phyloP scores from a whole-genome alignment of 1,140 invertebrate genomes.

The Pectinophora gossypiella region DNA sequence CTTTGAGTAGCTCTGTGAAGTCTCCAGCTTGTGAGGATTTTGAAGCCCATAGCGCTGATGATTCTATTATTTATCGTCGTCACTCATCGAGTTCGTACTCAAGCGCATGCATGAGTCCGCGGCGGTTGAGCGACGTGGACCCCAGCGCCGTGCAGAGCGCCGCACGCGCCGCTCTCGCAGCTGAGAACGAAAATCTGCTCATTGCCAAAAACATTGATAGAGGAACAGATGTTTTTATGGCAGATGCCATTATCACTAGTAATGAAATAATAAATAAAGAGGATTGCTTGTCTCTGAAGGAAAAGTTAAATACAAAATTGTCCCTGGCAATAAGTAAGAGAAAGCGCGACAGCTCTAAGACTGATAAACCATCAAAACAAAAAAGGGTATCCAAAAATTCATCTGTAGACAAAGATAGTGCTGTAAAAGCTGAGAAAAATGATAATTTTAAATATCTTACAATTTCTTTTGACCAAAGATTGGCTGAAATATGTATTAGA shows the following conservation, averaged over 20 bases:
- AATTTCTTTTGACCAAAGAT: slow-evolving; percentile 41
- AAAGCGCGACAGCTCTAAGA: slow-evolving; percentile 48
- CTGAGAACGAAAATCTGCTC: neutral
- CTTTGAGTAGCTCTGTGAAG: slow-evolving; percentile 58
- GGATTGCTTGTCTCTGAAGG: slow-evolving; percentile 62
- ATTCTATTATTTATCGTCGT: slow-evolving; percentile 86
- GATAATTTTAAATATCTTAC: slow-evolving; percentile 43
- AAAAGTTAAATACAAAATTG: slow-evolving; percentile 63
- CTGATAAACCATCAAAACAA: slow-evolving; percentile 52
- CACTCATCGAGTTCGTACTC: slow-evolving; percentile 90
- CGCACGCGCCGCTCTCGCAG: slow-evolving; percentile 2
- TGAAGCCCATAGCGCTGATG: slow-evolving; percentile 79
- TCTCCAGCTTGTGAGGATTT: slow-evolving; percentile 77
- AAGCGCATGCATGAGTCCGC: slow-evolving; percentile 77
- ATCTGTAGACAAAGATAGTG: slow-evolving; percentile 20
- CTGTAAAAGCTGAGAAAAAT: slow-evolving; percentile 16
- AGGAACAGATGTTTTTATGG: slow-evolving; percentile 39
- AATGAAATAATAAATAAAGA: slow-evolving; percentile 57
- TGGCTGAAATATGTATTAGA: slow-evolving; percentile 52
- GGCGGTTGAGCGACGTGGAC: slow-evolving; percentile 62
- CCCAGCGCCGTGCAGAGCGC: slow-evolving; percentile 16
- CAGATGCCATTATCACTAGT: slow-evolving; percentile 20
- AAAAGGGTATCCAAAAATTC: slow-evolving; percentile 34
- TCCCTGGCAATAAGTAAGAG: slow-evolving; percentile 60
- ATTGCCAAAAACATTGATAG: slow-evolving; percentile 1